Evolutionary conservation across 2,113 vertebrate genomes (phyloP).

Genomic region (Takifugu bimaculatus): DNA sequence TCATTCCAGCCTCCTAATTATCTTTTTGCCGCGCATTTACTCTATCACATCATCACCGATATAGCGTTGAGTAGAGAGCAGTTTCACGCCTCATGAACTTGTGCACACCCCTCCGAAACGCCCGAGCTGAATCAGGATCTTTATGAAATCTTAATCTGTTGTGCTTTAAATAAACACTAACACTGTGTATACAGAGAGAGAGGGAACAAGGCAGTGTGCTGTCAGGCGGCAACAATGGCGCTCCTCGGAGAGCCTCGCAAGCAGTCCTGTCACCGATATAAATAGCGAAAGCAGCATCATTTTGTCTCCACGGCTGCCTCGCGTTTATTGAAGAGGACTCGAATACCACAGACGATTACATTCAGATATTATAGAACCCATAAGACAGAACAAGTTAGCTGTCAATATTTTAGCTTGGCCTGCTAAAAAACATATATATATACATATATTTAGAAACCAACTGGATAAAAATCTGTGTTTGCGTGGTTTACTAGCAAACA

Average conservation of each 20-base stretch:
- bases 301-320: constrained; percentile 43
- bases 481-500: too few species aligned
- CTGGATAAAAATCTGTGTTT: too few species aligned
- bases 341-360: constrained; percentile 19
- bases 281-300: constrained; percentile 79
- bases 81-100: constrained; percentile 61
- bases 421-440: neutral
- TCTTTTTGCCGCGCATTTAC: constrained; percentile 14
- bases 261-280: constrained; percentile 81
- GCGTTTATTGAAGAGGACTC: constrained; percentile 24
- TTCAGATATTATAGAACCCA: constrained; percentile 2
- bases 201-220: constrained; percentile 75
- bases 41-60: constrained; percentile 17
- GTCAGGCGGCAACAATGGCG: constrained; percentile 73
- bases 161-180: constrained; percentile 83
- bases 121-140: constrained; percentile 52
- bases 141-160: constrained; percentile 83
- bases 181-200: constrained; percentile 61
- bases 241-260: constrained; percentile 76
- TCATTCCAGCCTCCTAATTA: neutral
- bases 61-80: constrained; percentile 22
- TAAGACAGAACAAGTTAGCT: constrained; percentile 3
- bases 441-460: too few species aligned
- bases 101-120: constrained; percentile 47
- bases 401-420: too few species aligned